A percentile compares a stretch with the other conserved stretches of the same genome.
Conservation (phyloP, 2,888 invertebrate genomes). For the Chelonus formosanus region DNA sequence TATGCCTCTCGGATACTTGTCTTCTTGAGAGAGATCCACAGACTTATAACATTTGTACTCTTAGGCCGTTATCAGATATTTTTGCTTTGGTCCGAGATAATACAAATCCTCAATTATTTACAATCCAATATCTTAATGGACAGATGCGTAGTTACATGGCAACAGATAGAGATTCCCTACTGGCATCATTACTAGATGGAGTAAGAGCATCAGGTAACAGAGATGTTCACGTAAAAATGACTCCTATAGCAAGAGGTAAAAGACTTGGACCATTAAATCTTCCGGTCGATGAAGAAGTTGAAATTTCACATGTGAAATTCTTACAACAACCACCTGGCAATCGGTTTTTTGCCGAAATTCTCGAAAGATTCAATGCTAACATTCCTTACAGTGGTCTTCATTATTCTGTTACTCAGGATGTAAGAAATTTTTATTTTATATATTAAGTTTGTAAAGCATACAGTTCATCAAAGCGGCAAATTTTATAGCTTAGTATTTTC, state of each 20-base stretch:
- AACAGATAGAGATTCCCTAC: constrained; percentile 93
- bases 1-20: constrained; percentile 96
- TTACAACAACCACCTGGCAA: constrained; percentile 73
- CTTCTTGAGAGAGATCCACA: constrained; percentile 96
- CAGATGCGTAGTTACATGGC: constrained; percentile 88
- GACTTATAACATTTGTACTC: constrained; percentile 92
- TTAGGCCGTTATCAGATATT: constrained; percentile 83
- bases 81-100: constrained; percentile 91
- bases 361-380: constrained; percentile 96
- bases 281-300: constrained; percentile 95
- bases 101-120: constrained; percentile 91
- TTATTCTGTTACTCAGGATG: constrained; percentile 96
- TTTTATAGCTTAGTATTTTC: background rate
- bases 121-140: constrained; percentile 93
- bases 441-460: constrained; percentile 11
- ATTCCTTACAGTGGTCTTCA: constrained; percentile 96
- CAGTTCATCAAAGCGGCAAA: constrained; percentile 48
- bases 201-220: constrained; percentile 96
- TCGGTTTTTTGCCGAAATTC: constrained; percentile 79
- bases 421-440: constrained; percentile 66
- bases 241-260: constrained; percentile 83
- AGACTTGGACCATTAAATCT: constrained; percentile 89
- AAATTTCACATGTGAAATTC: constrained; percentile 88
- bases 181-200: constrained; percentile 95
- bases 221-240: constrained; percentile 93